Evolutionary conservation across 2,113 vertebrate genomes (phyloP), one percentile per base, ranked within the genome.

Genomic region (Pachypanchax playfairii): DNA sequence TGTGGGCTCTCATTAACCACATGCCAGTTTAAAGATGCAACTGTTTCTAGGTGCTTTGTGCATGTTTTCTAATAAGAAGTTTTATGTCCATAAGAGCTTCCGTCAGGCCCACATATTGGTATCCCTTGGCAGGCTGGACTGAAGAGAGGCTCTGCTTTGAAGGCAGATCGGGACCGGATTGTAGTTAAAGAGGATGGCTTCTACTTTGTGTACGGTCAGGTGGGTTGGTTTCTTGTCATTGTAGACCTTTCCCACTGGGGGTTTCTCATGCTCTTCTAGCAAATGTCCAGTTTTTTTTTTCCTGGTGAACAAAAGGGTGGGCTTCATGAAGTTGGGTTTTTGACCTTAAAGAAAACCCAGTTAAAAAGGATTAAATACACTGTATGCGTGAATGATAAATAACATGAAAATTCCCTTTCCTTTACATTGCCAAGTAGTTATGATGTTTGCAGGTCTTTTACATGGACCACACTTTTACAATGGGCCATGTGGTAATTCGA

Each of bases 171-270:
- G 51, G 94, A 96, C 85, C 91, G 88, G 75, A 96, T 99, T 38
- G 44, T 94, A 22, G 93, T 98, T 73, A 93, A 87, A 80, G 94
- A 97, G 89, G 92, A 93, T 1, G 97, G 97, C 41, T 95, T 93
- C 88, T 99, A 95, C 91, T 97, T 95, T 53, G 94, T 99, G 70
- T 99, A 98, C 74, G 93, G 96, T 24, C 97, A 99, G 96, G 96
- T 98, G 28, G 17, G 75, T 54, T 24, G 1, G 4, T 31, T 36
- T 44, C 17, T 44, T 71, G 48, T 56, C 51, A 1, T 57, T 55
- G 8, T 22, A 42, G 12, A 0, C 0, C 59, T 24, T 26, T 0
- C 21, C 69, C 88, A 86, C 82, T 69, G 3, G 68, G 69, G 8
- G 80, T 67, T 26, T 53, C 70, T 81, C 47, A 25, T 61, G 20